Evolutionary conservation across 2,888 invertebrate species (phyloP), one percentile per base, ranked within the genome.

Genomic region (Auanema sp.): DNA sequence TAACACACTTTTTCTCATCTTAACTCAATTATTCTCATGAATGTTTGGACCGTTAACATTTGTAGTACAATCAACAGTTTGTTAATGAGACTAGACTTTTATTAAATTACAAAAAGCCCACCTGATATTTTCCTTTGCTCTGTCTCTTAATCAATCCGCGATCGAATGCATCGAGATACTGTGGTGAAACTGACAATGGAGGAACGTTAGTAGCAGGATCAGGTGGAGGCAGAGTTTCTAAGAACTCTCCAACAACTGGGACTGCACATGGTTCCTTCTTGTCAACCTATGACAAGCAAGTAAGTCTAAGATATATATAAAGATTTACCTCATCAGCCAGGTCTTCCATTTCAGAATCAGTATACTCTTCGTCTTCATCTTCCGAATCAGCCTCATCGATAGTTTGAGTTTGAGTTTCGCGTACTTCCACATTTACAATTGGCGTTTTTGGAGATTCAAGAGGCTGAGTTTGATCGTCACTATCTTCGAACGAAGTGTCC

Each of bases 71-170:
- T 41, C 42, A 58, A 52, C 24, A 1, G 1, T 5, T n/a, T 52
- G 52, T 23, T 52, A 23, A 21, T 21, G 8, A 8, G 3, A 21
- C 18, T 21, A 2, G 2, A 24, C n/a, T 21, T 6, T 52, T 11
- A 21, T n/a, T 2, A 57, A 58, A 47, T 47, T 47, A 24, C 53
- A 18, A 4, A 21, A 58, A 8, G 18, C 50, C n/a, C 21, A 77
- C 78, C 74, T 81, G 82, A 54, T 82, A 82, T 66, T 82, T 82
- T 53, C 82, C 82, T 62, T 82, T 82, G 63, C 78, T 78, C 63
- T 81, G 79, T 16, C 82, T 64, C 60, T 82, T 82, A 53, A 79
- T 77, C 25, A 82, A 66, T 21, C 81, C 80, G 8, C 82, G 57
- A 63, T 82, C 82, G 61, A 82, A 76, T 0, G 79, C 78, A 43